Evolutionary conservation across 2,113 vertebrate genomes (phyloP), one percentile per base, ranked within the genome.

Genomic region (Dipodomys stephensi): DNA sequence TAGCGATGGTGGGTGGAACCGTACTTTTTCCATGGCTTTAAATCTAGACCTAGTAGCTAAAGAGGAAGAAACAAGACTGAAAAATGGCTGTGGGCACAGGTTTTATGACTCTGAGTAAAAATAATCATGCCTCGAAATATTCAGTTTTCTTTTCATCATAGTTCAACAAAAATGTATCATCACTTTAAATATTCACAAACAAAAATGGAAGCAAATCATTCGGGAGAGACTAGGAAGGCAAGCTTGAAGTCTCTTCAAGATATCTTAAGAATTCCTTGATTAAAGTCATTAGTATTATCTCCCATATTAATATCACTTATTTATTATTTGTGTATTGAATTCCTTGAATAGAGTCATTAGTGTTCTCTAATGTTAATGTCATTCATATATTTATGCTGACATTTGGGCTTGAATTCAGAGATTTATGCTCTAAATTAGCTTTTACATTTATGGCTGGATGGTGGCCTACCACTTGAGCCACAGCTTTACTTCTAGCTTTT

Each of bases 21-120:
- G 49, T 89, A 79, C 64, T 90, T 92, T 85, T 87, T 92, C 88
- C 85, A 93, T 67, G 84, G 35, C 67, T 94, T 97, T 89, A 93
- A 91, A 92, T 68, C 39, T 53, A 90, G 30, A 89, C 92, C 72
- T 93, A 46, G 65, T 89, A 94, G 84, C 92, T 83, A 49, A 23
- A 49, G 15, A 80, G 69, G 60, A 79, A 85, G 27, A 19, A 39
- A 60, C 9, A 0, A 68, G 32, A 39, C 78, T 88, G 49, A 86
- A 69, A 81, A 16, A 91, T 64, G 25, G 27, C 18, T 82, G 67
- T 46, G 67, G 6, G 73, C 78, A 32, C 18, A 95, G 60, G 1
- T 78, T 93, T 95, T 95, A 88, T 49, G 60, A 68, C 53, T 85
- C 22, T 27, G 79, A 92, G 82, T 90, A 83, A 93, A 94, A 96